Conservation (phyloP, 37 sponge, comb jelly and placozoan genomes). For the Ephydatia muelleri region DNA sequence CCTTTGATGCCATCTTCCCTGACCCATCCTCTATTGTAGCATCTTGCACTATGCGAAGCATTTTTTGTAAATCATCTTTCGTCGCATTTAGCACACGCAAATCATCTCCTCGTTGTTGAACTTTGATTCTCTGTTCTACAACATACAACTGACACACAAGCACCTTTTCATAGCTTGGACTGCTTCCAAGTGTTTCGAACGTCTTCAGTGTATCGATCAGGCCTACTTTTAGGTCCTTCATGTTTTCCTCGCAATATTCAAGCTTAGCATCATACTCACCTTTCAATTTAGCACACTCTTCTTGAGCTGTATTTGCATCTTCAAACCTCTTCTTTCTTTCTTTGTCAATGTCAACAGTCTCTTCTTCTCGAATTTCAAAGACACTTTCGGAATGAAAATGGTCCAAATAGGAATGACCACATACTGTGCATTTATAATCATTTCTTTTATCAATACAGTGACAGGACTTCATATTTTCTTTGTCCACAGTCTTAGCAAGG, state of each 20-base stretch:
- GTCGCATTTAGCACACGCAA: no score
- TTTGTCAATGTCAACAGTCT: not conserved
- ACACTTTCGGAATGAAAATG: no score
- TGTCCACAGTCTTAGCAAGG: slow-evolving; percentile 16
- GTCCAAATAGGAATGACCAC: no score
- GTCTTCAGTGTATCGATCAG: slow-evolving; percentile 2
- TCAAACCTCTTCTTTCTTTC: slow-evolving; percentile 16
- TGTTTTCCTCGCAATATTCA: not conserved
- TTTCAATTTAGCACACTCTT: not conserved
- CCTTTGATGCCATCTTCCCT: no score
- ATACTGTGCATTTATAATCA: no score
- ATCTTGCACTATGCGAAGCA: no score
- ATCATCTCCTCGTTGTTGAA: no score
- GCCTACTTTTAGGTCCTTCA: not conserved
- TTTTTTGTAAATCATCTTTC: no score
- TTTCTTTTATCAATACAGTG: slow-evolving; percentile 5
- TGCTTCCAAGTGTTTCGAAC: no score
- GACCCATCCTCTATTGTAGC: no score
- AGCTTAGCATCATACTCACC: not conserved
- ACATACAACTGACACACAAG: slow-evolving; percentile 24
- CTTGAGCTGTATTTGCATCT: slow-evolving; percentile 27
- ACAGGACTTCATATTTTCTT: slow-evolving; percentile 28
- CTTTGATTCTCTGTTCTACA: slow-evolving; percentile 16
- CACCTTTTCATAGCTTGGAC: no score
- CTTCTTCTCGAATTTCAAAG: not conserved